A percentile compares a stretch with the other conserved stretches of the same genome.
Conservation (phyloP, 2,888 invertebrate genomes). For the Synergus itoensis region DNA sequence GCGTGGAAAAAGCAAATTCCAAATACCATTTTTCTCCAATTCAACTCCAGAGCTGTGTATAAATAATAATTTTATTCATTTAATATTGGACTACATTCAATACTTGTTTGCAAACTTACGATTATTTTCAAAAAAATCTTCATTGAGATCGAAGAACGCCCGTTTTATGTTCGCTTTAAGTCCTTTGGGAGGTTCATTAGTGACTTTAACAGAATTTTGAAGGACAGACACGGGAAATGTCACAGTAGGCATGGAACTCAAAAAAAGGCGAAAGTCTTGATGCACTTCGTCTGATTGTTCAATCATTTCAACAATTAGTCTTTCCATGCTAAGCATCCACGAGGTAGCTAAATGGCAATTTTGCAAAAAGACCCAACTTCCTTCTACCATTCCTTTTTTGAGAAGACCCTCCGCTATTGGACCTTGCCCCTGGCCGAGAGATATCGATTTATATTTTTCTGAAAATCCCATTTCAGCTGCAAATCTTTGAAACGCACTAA, state of each 20-base stretch:
- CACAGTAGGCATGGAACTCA: conserved; percentile 94
- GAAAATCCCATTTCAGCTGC: conserved; percentile 86
- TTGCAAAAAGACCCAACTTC: conserved; percentile 94
- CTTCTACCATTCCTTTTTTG: conserved; percentile 83
- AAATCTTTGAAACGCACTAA: conserved; percentile 89
- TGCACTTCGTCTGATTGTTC: conserved; percentile 84
- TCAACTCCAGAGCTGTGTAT: conserved; percentile 80
- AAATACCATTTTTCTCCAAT: conserved; percentile 88
- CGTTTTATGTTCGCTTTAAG: conserved; percentile 92
- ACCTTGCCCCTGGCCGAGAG: conserved; percentile 95
- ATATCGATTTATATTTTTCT: conserved; percentile 85
- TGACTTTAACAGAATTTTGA: conserved; percentile 96
- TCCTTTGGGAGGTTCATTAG: conserved; percentile 96
- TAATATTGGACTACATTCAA: conserved; percentile 1
- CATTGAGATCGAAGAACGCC: conserved; percentile 88
- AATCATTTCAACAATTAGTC: conserved; percentile 86
- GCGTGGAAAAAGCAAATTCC: conserved; percentile 96
- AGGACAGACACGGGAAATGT: conserved; percentile 94
- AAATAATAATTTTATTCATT: conserved; percentile 21
- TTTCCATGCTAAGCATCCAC: conserved; percentile 93
- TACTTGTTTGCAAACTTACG: conserved; percentile 78
- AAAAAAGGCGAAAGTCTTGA: conserved; percentile 87
- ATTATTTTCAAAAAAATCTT: conserved; percentile 90
- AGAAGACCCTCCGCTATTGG: conserved; percentile 92
- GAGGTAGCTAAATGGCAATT: conserved; percentile 96